Percentiles rank a stretch among this genome's conserved stretches.
phyloP scores from a whole-genome alignment of 2,113 vertebrate genomes.

The Maccullochella peelii region DNA sequence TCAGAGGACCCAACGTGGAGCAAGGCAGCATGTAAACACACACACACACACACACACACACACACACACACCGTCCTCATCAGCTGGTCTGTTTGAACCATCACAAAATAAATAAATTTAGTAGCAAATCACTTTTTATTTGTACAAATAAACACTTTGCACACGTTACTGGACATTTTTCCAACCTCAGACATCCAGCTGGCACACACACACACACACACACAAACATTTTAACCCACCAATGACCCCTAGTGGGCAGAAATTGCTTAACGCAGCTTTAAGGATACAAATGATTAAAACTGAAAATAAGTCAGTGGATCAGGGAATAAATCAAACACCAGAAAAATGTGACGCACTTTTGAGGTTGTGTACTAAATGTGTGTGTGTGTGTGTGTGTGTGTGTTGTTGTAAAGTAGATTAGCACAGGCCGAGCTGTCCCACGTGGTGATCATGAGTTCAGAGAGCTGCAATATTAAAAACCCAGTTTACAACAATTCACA shows the following conservation, averaged over 20 bases:
- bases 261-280: neutral
- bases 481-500: neutral
- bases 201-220: neutral
- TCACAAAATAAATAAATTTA: no score
- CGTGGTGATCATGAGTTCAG: constrained; percentile 51
- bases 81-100: no score
- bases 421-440: constrained; percentile 27
- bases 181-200: no score
- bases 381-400: constrained; percentile 26
- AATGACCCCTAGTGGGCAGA: no score
- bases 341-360: neutral
- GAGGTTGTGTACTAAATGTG: neutral
- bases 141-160: no score
- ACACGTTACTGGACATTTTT: no score
- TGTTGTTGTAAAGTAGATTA: constrained; percentile 45
- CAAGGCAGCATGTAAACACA: constrained; percentile 87
- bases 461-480: neutral
- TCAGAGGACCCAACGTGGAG: constrained; percentile 95
- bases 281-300: neutral
- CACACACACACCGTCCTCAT: neutral
- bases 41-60: neutral
- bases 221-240: neutral
- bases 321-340: neutral
- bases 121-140: no score
- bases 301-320: neutral